Evolutionary conservation across 2,888 invertebrate genomes (phyloP).

Genomic region (Strigamia transsilvanica): DNA sequence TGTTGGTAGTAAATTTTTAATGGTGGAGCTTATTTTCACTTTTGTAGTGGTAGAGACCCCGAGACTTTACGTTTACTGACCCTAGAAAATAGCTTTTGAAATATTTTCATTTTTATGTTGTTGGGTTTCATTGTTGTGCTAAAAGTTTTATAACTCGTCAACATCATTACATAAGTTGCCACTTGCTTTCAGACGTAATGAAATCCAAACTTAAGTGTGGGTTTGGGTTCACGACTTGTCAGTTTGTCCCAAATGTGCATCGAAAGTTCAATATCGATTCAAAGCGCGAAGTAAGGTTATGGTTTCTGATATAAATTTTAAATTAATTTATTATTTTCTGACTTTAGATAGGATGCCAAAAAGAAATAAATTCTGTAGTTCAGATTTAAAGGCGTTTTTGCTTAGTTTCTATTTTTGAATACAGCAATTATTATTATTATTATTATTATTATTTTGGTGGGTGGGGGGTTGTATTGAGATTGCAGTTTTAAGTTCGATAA

Average conservation of each 20-base stretch:
- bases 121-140: not conserved
- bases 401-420: too few species aligned
- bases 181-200: conserved; percentile 12
- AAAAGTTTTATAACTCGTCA: conserved; percentile 5
- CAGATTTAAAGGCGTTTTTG: too few species aligned
- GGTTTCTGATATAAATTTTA: not conserved
- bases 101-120: conserved; percentile 10
- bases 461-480: too few species aligned
- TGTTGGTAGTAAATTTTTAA: conserved; percentile 25
- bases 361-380: too few species aligned
- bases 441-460: too few species aligned
- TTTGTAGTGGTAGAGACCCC: not conserved
- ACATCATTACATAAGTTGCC: not conserved
- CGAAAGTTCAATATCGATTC: not conserved
- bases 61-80: not conserved
- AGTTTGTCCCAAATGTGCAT: not conserved
- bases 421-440: too few species aligned
- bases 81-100: not conserved
- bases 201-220: not conserved
- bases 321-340: not conserved
- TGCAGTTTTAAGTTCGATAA: too few species aligned
- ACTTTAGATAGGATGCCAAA: too few species aligned
- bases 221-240: not conserved
- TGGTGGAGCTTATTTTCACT: not conserved
- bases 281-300: not conserved